Conservation (phyloP, 2,797 vertebrate species). For the Margarornis squamiger region DNA sequence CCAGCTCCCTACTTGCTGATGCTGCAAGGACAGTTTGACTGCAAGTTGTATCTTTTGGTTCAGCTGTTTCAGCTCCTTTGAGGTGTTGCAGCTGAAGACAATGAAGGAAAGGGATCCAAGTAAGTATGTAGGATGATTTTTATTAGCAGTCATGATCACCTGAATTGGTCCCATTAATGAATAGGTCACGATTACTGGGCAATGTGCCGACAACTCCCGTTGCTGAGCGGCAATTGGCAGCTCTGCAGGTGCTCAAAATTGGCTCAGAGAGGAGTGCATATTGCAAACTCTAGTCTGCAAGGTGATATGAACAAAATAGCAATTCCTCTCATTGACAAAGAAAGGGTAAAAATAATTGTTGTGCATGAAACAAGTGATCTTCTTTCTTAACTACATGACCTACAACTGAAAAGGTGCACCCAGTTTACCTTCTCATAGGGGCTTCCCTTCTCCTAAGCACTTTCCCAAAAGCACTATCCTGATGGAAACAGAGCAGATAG, state of each 20-base stretch:
- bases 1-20: rapidly evolving
- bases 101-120: background rate
- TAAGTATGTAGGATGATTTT: background rate
- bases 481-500: background rate
- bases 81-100: background rate
- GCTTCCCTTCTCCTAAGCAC: background rate
- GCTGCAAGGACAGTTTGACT: background rate
- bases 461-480: background rate
- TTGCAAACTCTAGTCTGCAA: background rate
- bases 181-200: background rate
- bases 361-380: background rate
- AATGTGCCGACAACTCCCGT: background rate
- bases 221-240: background rate
- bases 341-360: background rate
- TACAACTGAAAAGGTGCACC: background rate
- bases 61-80: background rate
- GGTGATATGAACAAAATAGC: background rate
- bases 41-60: background rate
- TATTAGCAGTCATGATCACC: background rate
- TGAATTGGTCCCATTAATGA: background rate
- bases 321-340: background rate
- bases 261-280: background rate
- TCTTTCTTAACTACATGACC: background rate
- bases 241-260: background rate
- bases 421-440: background rate